These are phyloP conservation scores for Drosophila rubida DNA, from an alignment of 2,888 invertebrate species.

Conservation along the genomic window DNA sequence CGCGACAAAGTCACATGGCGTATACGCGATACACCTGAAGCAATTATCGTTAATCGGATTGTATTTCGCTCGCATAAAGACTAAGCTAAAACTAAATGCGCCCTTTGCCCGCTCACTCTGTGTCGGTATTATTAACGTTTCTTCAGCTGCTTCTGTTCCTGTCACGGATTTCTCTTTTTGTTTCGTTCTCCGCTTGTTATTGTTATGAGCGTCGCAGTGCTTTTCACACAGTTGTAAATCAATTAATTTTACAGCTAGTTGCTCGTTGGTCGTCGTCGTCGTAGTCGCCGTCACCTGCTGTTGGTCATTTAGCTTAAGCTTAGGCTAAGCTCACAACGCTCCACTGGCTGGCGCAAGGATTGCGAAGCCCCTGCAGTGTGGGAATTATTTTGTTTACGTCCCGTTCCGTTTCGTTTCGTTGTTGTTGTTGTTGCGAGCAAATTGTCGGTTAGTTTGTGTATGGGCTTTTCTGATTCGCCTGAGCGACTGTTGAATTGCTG, in stretches of 20 bases:
- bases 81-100: slow-evolving; percentile 66
- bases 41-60: slow-evolving; percentile 82
- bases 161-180: slow-evolving; percentile 16
- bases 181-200: slow-evolving; percentile 49
- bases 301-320: slow-evolving; percentile 73
- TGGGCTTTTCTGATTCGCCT: slow-evolving; percentile 71
- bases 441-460: slow-evolving; percentile 65
- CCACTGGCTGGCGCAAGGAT: slow-evolving; percentile 58
- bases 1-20: slow-evolving; percentile 59
- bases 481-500: slow-evolving; percentile 66
- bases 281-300: slow-evolving; percentile 55
- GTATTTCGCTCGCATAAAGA: slow-evolving; percentile 54
- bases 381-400: slow-evolving; percentile 44
- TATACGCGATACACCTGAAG: slow-evolving; percentile 47
- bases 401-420: slow-evolving; percentile 23
- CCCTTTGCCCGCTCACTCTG: slow-evolving; percentile 43
- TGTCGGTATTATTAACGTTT: slow-evolving; percentile 23
- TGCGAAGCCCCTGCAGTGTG: slow-evolving; percentile 69
- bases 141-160: slow-evolving; percentile 15
- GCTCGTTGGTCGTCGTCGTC: too few relatives aligned
- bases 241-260: slow-evolving; percentile 72
- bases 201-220: slow-evolving; percentile 26
- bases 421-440: slow-evolving; percentile 55
- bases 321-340: slow-evolving; percentile 65
- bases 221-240: slow-evolving; percentile 78